Percentiles rank a stretch among this genome's conserved stretches.
Conservation (phyloP, 2,888 invertebrate genomes). For the Anticlea derivata region DNA sequence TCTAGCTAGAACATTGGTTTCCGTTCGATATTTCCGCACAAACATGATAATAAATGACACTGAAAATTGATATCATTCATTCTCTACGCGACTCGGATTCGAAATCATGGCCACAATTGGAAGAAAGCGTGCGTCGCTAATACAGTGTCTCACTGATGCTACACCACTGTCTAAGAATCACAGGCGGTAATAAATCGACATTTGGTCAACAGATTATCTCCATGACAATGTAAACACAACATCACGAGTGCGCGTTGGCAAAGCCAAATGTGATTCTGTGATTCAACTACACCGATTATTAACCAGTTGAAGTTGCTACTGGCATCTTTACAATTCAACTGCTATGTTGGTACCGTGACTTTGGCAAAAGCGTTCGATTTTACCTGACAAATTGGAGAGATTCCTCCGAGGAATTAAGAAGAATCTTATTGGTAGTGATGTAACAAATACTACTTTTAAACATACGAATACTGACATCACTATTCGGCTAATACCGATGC, state of each 20-base stretch:
- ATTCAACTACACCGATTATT: conserved; percentile 29
- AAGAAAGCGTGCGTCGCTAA: too few relatives aligned
- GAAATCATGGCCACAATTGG: too few relatives aligned
- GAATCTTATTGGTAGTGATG: not conserved
- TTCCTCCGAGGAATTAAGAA: conserved; percentile 2
- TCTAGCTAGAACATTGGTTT: too few relatives aligned
- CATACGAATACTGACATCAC: too few relatives aligned
- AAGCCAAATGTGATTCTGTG: conserved; percentile 35
- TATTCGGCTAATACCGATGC: too few relatives aligned
- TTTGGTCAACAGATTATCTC: conserved; percentile 16
- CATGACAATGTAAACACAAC: conserved; percentile 25
- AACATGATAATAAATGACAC: too few relatives aligned
- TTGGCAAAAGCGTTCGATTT: conserved; percentile 14
- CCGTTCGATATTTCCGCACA: too few relatives aligned
- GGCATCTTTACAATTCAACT: conserved; percentile 22
- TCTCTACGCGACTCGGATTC: too few relatives aligned
- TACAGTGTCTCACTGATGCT: too few relatives aligned
- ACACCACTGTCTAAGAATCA: not conserved
- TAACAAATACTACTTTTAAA: too few relatives aligned
- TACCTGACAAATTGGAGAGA: conserved; percentile 12
- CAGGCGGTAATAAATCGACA: conserved; percentile 3
- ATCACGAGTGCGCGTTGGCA: conserved; percentile 36
- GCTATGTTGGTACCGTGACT: conserved; percentile 26
- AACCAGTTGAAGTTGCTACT: conserved; percentile 27
- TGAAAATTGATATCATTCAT: too few relatives aligned